phyloP scores from a whole-genome alignment of 2,797 vertebrate species.

The Numenius phaeopus region DNA sequence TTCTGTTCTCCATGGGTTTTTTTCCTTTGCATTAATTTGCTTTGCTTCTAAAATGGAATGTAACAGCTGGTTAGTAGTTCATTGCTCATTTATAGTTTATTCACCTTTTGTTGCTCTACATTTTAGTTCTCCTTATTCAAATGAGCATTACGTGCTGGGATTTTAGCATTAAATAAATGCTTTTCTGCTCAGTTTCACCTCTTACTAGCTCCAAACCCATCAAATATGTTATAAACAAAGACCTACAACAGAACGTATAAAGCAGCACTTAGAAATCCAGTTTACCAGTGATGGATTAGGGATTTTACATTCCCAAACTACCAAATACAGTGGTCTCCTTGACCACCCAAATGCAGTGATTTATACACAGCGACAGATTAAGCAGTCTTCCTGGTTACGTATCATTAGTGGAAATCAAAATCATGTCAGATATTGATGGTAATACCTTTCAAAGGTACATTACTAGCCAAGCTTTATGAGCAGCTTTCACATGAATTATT shows the following conservation, averaged over 20 bases:
- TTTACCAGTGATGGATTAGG: slow-evolving; percentile 50
- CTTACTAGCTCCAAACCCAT: background rate
- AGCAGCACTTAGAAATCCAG: slow-evolving; percentile 27
- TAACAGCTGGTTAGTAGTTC: slow-evolving; percentile 50
- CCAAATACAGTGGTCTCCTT: slow-evolving; percentile 48
- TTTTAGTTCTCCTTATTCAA: slow-evolving; percentile 46
- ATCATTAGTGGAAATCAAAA: slow-evolving; percentile 67
- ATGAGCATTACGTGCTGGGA: slow-evolving; percentile 6
- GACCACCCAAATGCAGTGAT: slow-evolving; percentile 56
- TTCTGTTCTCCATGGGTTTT: background rate
- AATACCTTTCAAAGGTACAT: slow-evolving; percentile 71
- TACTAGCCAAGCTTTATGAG: slow-evolving; percentile 57
- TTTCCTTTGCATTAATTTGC: slow-evolving; percentile 11
- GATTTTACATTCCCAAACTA: slow-evolving; percentile 50
- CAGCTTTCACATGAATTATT: slow-evolving; percentile 68
- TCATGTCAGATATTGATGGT: slow-evolving; percentile 65
- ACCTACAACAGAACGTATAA: background rate
- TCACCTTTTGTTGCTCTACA: slow-evolving; percentile 27
- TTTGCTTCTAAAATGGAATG: slow-evolving; percentile 15
- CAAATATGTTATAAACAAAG: slow-evolving; percentile 48
- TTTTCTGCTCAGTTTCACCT: slow-evolving; percentile 54
- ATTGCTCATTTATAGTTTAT: slow-evolving; percentile 42
- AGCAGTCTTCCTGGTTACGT: slow-evolving; percentile 61
- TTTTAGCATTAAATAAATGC: slow-evolving; percentile 43
- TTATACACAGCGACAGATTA: slow-evolving; percentile 37